Conservation (phyloP, 2,113 vertebrate genomes). For the Mellivora capensis region DNA sequence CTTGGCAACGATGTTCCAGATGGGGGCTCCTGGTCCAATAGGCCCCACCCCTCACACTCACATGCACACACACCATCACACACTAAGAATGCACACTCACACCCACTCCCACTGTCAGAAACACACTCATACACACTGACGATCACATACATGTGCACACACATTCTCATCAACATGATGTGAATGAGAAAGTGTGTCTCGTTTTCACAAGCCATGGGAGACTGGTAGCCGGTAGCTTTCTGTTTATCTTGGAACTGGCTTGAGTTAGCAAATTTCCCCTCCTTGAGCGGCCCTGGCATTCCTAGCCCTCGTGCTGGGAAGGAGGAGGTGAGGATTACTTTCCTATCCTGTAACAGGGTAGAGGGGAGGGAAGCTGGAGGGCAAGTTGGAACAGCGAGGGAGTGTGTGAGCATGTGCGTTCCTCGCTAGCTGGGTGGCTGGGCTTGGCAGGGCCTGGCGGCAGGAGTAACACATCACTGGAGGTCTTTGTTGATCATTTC, state of each 20-base stretch:
- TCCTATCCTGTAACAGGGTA: slow-evolving; percentile 18
- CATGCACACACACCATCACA: accelerated
- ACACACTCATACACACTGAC: neutral
- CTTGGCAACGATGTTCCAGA: slow-evolving; percentile 65
- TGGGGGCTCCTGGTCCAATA: neutral
- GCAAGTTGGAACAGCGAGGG: neutral
- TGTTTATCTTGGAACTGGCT: slow-evolving; percentile 64
- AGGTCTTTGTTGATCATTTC: slow-evolving; percentile 66
- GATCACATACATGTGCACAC: neutral
- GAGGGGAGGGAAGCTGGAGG: slow-evolving; percentile 43
- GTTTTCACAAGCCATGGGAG: slow-evolving; percentile 36
- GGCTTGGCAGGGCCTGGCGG: slow-evolving; percentile 46
- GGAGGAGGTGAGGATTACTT: slow-evolving; percentile 36
- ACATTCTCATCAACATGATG: neutral
- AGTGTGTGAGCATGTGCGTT: neutral
- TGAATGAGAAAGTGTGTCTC: neutral
- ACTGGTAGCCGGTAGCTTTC: neutral
- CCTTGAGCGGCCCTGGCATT: neutral
- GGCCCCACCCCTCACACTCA: accelerated
- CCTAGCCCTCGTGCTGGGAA: slow-evolving; percentile 9
- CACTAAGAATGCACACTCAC: neutral
- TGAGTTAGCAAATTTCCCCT: slow-evolving; percentile 23
- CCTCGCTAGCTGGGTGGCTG: slow-evolving; percentile 64
- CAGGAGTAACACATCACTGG: slow-evolving; percentile 57
- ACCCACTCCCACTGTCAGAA: neutral